Conservation (phyloP, 1,140 invertebrate genomes). For the Sitobion miscanthi region DNA sequence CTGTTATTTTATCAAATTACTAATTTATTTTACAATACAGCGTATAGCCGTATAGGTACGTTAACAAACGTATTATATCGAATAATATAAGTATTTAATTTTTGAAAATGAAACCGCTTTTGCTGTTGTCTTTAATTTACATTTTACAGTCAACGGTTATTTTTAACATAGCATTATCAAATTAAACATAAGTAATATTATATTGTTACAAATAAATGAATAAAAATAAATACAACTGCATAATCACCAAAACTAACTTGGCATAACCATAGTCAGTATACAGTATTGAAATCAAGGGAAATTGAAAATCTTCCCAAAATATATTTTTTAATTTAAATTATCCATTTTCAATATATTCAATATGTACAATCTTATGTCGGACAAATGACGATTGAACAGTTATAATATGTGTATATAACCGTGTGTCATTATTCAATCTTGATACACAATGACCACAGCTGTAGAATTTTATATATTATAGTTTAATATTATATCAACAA, state of each 20-base stretch:
- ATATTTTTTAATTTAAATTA: neutral
- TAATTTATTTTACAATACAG: neutral
- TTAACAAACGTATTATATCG: neutral
- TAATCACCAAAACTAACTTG: neutral
- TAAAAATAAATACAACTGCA: too few relatives aligned
- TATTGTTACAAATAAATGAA: neutral
- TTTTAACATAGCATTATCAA: too few relatives aligned
- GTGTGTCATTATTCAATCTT: too few relatives aligned
- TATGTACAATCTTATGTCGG: neutral
- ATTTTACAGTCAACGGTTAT: neutral
- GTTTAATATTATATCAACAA: neutral
- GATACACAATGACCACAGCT: too few relatives aligned
- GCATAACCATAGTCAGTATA: too few relatives aligned
- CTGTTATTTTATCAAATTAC: neutral
- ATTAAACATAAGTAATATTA: neutral
- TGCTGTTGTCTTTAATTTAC: neutral
- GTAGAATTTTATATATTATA: neutral
- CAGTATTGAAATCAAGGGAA: too few relatives aligned
- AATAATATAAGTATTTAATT: neutral
- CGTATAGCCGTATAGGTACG: too few relatives aligned
- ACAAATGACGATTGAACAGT: too few relatives aligned
- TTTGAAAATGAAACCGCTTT: neutral
- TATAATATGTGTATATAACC: too few relatives aligned
- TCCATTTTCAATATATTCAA: neutral
- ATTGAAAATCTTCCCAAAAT: neutral